Percentiles rank a stretch among this genome's conserved stretches.
These are phyloP conservation scores for Nasonia longicornis DNA, from an alignment of 1,140 invertebrate species.

Conservation along the genomic window DNA sequence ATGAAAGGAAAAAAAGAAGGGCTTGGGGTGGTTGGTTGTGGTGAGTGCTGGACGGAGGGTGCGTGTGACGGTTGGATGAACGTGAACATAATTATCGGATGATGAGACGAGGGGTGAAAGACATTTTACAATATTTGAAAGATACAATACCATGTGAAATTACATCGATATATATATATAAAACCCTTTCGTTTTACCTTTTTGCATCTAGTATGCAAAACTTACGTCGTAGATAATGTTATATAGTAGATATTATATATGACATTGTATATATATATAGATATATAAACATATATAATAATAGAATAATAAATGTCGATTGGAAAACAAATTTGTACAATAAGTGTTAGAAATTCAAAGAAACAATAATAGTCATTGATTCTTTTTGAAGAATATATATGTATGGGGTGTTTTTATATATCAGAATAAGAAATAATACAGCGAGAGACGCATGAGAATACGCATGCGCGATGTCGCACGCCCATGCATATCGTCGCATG, in stretches of 20 bases:
- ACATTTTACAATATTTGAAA: conserved; percentile 35
- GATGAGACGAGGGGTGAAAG: conserved; percentile 35
- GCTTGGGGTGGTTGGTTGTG: neutral
- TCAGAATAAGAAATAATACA: conserved; percentile 10
- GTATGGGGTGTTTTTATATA: conserved; percentile 40
- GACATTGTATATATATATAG: conserved; percentile 35
- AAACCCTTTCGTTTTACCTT: conserved; percentile 24
- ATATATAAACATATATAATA: conserved; percentile 38
- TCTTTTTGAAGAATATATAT: conserved; percentile 23
- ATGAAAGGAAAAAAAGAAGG: conserved; percentile 52
- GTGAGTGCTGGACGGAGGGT: neutral
- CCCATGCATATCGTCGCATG: conserved; percentile 40
- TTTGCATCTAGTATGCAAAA: conserved; percentile 41
- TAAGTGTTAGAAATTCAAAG: conserved; percentile 36
- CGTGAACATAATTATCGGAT: conserved; percentile 28
- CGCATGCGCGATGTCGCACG: conserved; percentile 40
- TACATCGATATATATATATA: conserved; percentile 23
- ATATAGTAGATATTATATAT: conserved; percentile 37
- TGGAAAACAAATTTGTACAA: conserved; percentile 41
- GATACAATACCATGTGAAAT: conserved; percentile 42
- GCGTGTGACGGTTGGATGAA: conserved; percentile 26
- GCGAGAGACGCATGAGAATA: conserved; percentile 33
- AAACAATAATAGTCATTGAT: conserved; percentile 34
- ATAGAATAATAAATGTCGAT: conserved; percentile 39
- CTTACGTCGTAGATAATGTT: conserved; percentile 41